phyloP scores from a whole-genome alignment of 2,888 invertebrate genomes.

The Apamea monoglypha region DNA sequence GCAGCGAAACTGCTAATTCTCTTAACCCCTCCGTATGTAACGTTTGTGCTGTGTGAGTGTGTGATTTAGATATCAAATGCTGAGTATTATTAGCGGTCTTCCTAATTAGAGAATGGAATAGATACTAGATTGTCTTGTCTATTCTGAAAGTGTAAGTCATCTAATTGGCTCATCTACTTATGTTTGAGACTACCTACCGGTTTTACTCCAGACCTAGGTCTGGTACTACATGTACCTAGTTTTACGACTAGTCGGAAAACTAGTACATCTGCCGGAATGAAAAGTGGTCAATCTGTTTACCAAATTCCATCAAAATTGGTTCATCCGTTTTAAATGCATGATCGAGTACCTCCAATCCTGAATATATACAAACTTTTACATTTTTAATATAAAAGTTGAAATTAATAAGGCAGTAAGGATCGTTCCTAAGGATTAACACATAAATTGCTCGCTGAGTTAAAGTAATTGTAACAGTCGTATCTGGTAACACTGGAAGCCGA shows the following conservation, averaged over 20 bases:
- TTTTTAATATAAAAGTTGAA: neutral
- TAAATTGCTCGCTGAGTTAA: neutral
- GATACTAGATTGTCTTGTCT: neutral
- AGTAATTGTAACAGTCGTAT: constrained; percentile 11
- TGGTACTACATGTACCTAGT: too few relatives aligned
- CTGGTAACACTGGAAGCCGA: constrained; percentile 14
- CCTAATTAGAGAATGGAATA: neutral
- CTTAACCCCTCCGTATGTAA: constrained; percentile 28
- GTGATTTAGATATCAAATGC: constrained; percentile 23
- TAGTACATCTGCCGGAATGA: neutral
- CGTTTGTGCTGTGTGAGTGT: constrained; percentile 4
- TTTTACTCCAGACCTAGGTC: neutral
- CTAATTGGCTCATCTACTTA: neutral
- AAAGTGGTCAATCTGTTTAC: neutral
- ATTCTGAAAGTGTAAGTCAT: neutral
- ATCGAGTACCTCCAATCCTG: neutral
- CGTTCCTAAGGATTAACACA: neutral
- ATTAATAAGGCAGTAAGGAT: neutral
- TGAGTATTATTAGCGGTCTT: neutral
- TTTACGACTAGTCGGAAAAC: too few relatives aligned
- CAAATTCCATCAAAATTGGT: neutral
- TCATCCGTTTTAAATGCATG: neutral
- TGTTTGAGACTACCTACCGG: neutral
- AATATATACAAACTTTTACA: neutral
- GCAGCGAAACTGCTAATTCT: constrained; percentile 57